Evolutionary conservation across 53 echinoderm and acorn worm species (phyloP).

Genomic region (Zoroaster sp.): DNA sequence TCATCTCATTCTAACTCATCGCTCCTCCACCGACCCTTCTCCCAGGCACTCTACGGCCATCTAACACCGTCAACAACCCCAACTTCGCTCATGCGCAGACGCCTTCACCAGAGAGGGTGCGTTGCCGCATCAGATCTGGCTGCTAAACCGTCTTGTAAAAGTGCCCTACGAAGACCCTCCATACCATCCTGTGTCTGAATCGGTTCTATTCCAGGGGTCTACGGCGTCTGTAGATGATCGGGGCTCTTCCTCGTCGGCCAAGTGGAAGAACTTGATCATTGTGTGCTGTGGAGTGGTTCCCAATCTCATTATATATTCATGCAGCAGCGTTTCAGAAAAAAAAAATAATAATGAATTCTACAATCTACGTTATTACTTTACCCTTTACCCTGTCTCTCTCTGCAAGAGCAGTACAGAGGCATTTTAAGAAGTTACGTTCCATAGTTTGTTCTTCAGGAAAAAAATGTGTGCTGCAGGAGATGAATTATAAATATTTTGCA

Average conservation of each 20-base stretch:
- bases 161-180: neutral
- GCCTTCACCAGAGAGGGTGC: neutral
- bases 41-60: slow-evolving; percentile 44
- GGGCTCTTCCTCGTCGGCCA: neutral
- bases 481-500: neutral
- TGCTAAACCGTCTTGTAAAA: slow-evolving; percentile 24
- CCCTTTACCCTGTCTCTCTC: neutral
- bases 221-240: slow-evolving; percentile 23
- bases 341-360: neutral
- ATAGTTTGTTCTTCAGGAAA: neutral
- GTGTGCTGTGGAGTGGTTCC: neutral
- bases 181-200: slow-evolving; percentile 1
- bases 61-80: slow-evolving; percentile 29
- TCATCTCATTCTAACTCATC: slow-evolving; percentile 29
- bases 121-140: neutral
- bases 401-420: neutral
- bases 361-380: neutral
- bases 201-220: slow-evolving; percentile 44
- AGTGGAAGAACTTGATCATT: neutral
- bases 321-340: neutral
- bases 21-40: neutral
- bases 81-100: neutral
- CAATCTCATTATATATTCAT: neutral
- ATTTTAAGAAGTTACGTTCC: too few relatives aligned
- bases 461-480: neutral